Evolutionary conservation across 1,140 invertebrate species (phyloP).

Genomic region (Chlorops oryzae): DNA sequence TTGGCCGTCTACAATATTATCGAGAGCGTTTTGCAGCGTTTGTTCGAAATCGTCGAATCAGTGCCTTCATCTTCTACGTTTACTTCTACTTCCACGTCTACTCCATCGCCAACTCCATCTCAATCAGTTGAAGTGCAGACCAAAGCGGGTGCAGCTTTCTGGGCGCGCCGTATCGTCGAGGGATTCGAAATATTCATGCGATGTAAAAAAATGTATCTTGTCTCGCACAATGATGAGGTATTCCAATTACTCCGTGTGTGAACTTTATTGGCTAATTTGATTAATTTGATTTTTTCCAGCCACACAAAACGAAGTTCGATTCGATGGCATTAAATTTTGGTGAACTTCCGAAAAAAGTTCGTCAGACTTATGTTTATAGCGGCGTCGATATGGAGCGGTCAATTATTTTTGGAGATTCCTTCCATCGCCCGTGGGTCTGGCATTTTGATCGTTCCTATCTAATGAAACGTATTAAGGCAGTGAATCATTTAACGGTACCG

Average conservation of each 20-base stretch:
- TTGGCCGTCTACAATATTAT: constrained; percentile 34
- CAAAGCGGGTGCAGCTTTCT: constrained; percentile 31
- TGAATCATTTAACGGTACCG: constrained; percentile 23
- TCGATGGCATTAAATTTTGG: background rate
- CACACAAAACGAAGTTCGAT: too few species aligned
- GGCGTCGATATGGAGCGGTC: constrained; percentile 27
- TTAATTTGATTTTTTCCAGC: too few species aligned
- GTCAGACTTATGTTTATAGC: too few species aligned
- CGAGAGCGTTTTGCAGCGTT: constrained; percentile 29
- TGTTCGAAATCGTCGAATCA: constrained; percentile 32
- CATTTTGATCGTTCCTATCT: constrained; percentile 33
- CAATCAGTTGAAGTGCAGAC: constrained; percentile 13
- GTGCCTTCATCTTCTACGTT: too few species aligned
- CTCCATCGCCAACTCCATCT: too few species aligned
- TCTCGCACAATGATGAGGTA: too few species aligned
- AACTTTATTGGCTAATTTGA: too few species aligned
- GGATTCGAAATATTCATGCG: constrained; percentile 31
- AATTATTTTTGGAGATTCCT: constrained; percentile 32
- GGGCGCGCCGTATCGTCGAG: constrained; percentile 30
- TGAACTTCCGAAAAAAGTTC: constrained; percentile 1
- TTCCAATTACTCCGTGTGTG: too few species aligned
- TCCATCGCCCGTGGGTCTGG: constrained; percentile 29
- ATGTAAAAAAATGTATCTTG: constrained; percentile 40
- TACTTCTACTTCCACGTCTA: too few species aligned
- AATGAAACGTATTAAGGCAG: constrained; percentile 14